These are phyloP conservation scores for Grammomys dolichurus DNA, from an alignment of 2,113 vertebrate species.

Conservation along the genomic window DNA sequence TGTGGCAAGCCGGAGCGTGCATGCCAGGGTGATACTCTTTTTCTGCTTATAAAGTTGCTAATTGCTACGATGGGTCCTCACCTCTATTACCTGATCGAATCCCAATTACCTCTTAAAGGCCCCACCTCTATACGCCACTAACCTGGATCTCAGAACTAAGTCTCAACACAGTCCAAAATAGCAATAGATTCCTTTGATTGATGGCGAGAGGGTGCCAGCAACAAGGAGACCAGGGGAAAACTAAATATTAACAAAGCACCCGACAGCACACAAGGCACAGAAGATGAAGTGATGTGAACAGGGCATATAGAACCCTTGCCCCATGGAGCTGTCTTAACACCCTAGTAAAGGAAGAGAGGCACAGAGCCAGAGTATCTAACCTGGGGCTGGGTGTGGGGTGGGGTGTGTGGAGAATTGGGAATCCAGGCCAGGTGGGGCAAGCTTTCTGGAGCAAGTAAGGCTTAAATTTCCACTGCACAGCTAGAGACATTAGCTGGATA, in stretches of 20 bases:
- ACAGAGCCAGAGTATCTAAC: neutral
- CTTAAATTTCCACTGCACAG: neutral
- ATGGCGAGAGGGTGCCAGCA: too few relatives aligned
- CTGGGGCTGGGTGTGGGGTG: neutral
- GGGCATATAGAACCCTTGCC: neutral
- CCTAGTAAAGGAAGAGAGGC: neutral
- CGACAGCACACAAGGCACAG: neutral
- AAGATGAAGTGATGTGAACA: neutral
- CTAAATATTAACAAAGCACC: neutral
- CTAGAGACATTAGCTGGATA: neutral
- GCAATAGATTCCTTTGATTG: neutral
- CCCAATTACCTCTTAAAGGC: neutral
- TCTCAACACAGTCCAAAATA: neutral
- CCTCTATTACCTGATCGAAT: neutral
- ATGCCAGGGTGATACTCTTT: neutral
- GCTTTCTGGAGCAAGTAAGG: slow-evolving; percentile 1
- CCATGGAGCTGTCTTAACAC: neutral
- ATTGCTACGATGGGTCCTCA: neutral
- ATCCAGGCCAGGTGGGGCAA: neutral
- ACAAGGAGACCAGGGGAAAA: too few relatives aligned
- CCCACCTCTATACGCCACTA: too few relatives aligned
- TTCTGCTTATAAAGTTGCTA: neutral
- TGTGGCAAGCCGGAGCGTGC: neutral
- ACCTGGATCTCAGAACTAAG: neutral
- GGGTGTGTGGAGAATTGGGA: neutral